phyloP scores from a whole-genome alignment of 2,797 vertebrate species.

The Anguilla pacifica region DNA sequence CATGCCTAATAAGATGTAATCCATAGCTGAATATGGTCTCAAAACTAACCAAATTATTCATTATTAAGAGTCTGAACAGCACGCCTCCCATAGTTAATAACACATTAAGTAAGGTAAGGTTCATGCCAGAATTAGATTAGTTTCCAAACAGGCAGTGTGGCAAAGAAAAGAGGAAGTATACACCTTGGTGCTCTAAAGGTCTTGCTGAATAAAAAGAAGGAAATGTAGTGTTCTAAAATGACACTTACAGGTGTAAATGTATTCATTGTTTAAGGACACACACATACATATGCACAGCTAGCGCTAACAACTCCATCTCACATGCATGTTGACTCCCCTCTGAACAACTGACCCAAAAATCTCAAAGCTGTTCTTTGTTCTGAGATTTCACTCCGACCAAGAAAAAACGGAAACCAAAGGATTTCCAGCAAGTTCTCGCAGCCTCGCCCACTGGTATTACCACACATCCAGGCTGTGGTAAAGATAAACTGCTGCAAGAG shows the following conservation, averaged over 20 bases:
- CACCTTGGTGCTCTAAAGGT: neutral
- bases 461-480: neutral
- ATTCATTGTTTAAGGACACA: neutral
- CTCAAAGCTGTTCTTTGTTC: neutral
- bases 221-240: neutral
- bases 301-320: neutral
- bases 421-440: neutral
- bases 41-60: neutral
- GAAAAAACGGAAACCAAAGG: neutral
- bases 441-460: neutral
- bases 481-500: neutral
- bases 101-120: neutral
- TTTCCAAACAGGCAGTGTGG: neutral
- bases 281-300: neutral
- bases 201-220: too few relatives aligned
- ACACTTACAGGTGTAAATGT: neutral
- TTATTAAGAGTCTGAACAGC: neutral
- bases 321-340: neutral
- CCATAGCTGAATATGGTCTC: neutral
- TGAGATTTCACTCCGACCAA: neutral
- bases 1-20: neutral
- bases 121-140: neutral
- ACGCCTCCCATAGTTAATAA: neutral
- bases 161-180: neutral
- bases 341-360: neutral